Evolutionary conservation across 2,888 invertebrate species (phyloP).

Genomic region (Tuta absoluta): DNA sequence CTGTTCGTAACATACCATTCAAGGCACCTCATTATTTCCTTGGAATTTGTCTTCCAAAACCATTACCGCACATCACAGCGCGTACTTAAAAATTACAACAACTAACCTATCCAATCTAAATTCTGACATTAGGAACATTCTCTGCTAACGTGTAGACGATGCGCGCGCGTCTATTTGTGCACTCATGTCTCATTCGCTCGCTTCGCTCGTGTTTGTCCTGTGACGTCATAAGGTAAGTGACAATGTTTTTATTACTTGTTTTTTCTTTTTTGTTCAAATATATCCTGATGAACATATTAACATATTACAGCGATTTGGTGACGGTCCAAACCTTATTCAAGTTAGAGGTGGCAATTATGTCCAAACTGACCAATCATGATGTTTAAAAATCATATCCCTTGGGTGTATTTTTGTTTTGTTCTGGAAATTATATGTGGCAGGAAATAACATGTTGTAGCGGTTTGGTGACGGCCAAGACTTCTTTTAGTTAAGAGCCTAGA

Average conservation of each 20-base stretch:
- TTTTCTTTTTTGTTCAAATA: neutral
- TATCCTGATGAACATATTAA: no score
- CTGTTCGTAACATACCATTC: neutral
- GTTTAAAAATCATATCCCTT: no score
- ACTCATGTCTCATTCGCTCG: constrained; percentile 13
- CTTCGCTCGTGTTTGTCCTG: constrained; percentile 13
- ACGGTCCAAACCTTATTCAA: no score
- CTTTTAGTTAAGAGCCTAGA: no score
- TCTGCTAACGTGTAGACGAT: neutral
- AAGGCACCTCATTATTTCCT: neutral
- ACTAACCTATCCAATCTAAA: neutral
- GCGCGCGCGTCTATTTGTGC: constrained; percentile 9
- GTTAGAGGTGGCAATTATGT: no score
- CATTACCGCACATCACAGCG: neutral
- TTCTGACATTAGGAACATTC: constrained; percentile 8
- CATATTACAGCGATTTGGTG: no score
- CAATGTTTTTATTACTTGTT: neutral
- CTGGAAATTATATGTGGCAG: no score
- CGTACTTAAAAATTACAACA: neutral
- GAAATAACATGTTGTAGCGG: no score
- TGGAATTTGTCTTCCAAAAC: neutral
- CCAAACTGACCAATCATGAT: no score
- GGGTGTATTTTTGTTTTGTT: no score
- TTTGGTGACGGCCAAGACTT: no score
- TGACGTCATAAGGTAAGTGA: constrained; percentile 22